Evolutionary conservation across 1,140 invertebrate species (phyloP).

Genomic region (Pantala flavescens): DNA sequence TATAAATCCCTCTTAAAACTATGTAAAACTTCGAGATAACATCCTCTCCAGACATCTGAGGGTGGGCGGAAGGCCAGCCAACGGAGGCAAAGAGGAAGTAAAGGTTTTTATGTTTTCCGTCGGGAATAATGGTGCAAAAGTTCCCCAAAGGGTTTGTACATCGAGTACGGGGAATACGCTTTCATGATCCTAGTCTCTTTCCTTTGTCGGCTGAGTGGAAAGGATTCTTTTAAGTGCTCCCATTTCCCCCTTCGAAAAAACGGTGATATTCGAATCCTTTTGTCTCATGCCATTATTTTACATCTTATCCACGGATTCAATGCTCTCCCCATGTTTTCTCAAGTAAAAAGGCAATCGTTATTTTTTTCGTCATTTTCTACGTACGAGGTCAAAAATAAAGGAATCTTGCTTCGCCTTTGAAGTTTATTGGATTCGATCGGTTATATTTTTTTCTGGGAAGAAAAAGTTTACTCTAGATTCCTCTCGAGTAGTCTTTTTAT

Average conservation of each 20-base stretch:
- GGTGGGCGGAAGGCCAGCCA: not conserved
- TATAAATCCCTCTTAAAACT: not conserved
- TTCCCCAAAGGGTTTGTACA: conserved; percentile 1
- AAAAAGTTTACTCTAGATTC: not conserved
- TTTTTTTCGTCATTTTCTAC: not conserved
- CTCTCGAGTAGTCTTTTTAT: not conserved
- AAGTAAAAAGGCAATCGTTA: not conserved
- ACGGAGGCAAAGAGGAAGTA: not conserved
- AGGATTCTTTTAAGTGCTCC: conserved; percentile 6
- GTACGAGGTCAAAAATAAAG: not conserved
- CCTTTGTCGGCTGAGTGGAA: not conserved
- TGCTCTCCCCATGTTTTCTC: not conserved
- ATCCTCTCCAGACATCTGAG: not conserved
- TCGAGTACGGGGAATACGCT: not conserved
- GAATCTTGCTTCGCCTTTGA: not conserved
- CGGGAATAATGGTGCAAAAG: not conserved
- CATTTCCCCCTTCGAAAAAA: not conserved
- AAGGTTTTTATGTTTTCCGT: not conserved
- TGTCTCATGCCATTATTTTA: not conserved
- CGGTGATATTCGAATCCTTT: not conserved
- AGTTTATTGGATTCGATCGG: conserved; percentile 6
- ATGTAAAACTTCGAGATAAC: not conserved
- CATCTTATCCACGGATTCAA: not conserved
- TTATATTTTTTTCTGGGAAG: not conserved
- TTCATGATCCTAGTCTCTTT: not conserved